Conservation (phyloP, 92 coral and sea anemone species). For the Galaxea fascicularis region DNA sequence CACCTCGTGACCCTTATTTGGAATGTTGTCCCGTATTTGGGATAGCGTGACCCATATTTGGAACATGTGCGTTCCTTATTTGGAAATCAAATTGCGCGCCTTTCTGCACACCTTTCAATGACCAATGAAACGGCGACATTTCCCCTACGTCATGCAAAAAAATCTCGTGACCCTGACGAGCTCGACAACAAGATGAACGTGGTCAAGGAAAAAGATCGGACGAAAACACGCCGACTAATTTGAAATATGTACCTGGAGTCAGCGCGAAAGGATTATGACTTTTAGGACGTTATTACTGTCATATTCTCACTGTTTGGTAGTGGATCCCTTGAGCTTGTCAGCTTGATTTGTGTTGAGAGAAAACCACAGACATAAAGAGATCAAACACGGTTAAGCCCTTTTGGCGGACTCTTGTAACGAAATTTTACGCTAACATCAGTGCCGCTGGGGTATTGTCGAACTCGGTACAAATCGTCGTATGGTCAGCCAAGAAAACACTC, state of each 20-base stretch:
- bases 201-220: background rate
- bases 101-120: background rate
- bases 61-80: constrained; percentile 51
- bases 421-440: no score
- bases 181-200: background rate
- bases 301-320: background rate
- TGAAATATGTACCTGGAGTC: background rate
- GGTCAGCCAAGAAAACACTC: background rate
- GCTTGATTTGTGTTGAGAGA: background rate
- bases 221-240: background rate
- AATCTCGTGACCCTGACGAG: constrained; percentile 38
- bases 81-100: constrained; percentile 51
- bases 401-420: constrained; percentile 13
- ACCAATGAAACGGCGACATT: constrained; percentile 30
- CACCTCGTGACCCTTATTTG: constrained; percentile 35
- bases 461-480: background rate
- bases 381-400: constrained; percentile 1
- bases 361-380: constrained; percentile 3
- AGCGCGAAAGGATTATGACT: background rate
- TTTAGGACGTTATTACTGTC: background rate
- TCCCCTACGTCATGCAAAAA: background rate
- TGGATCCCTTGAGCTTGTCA: background rate
- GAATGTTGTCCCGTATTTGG: constrained; percentile 46
- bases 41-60: constrained; percentile 54
- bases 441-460: background rate